phyloP scores from a whole-genome alignment of 2,888 invertebrate genomes.

The Diplazon laetatorius region DNA sequence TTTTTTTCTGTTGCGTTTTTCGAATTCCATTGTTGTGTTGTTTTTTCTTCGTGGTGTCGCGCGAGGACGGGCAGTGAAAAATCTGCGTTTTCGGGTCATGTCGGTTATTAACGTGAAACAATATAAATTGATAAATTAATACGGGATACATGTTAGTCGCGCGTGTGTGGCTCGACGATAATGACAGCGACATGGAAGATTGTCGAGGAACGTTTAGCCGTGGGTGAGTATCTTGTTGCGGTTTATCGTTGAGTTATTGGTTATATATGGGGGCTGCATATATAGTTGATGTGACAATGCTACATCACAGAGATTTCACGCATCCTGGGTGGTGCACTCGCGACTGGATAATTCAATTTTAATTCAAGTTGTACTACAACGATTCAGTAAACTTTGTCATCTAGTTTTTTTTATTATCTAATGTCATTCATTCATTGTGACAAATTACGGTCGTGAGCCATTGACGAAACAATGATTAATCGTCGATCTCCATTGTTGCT shows the following conservation, averaged over 20 bases:
- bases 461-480: slow-evolving; percentile 5
- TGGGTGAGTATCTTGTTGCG: slow-evolving; percentile 72
- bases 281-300: slow-evolving; percentile 9
- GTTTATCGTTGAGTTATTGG: slow-evolving; percentile 5
- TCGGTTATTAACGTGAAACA: slow-evolving; percentile 69
- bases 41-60: slow-evolving; percentile 47
- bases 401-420: background rate
- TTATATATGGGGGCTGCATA: slow-evolving; percentile 29
- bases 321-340: slow-evolving; percentile 78
- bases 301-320: slow-evolving; percentile 57
- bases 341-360: slow-evolving; percentile 28
- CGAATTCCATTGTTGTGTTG: slow-evolving; percentile 38
- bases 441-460: slow-evolving; percentile 31
- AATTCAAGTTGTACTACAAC: background rate
- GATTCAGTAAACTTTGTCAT: background rate
- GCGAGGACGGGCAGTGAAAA: slow-evolving; percentile 57
- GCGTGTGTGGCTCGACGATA: slow-evolving; percentile 35
- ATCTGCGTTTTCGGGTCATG: slow-evolving; percentile 67
- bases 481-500: background rate
- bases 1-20: no score
- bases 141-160: slow-evolving; percentile 31
- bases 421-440: slow-evolving; percentile 35
- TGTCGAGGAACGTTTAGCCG: slow-evolving; percentile 74
- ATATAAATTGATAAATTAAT: slow-evolving; percentile 49
- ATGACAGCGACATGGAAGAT: slow-evolving; percentile 69